phyloP scores from a whole-genome alignment of 2,888 invertebrate genomes.

The Amphipoea lucens region DNA sequence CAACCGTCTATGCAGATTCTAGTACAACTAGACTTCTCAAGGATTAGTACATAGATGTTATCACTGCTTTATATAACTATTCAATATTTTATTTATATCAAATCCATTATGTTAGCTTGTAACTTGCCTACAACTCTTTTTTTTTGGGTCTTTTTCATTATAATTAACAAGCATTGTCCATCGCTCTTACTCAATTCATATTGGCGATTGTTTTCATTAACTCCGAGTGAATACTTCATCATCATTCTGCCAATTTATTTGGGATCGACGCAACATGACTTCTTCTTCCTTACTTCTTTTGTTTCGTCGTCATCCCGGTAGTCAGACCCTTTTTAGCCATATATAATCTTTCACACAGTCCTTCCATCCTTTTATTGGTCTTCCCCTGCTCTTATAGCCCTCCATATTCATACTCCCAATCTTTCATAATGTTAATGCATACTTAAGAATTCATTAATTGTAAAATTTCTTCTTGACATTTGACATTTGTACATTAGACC shows the following conservation, averaged over 20 bases:
- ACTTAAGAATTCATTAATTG: not conserved
- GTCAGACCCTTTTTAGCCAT: too few relatives aligned
- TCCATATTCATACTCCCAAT: too few relatives aligned
- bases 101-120: not conserved
- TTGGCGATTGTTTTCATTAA: not conserved
- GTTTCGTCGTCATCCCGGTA: too few relatives aligned
- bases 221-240: not conserved
- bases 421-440: too few relatives aligned
- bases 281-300: too few relatives aligned
- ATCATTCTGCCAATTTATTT: too few relatives aligned
- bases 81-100: slow-evolving; percentile 21
- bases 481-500: not conserved
- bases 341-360: too few relatives aligned
- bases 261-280: too few relatives aligned
- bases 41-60: slow-evolving; percentile 51
- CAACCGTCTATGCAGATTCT: slow-evolving; percentile 39
- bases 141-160: not conserved
- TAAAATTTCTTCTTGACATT: too few relatives aligned
- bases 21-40: slow-evolving; percentile 67
- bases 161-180: not conserved
- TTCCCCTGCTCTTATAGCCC: too few relatives aligned
- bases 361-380: too few relatives aligned
- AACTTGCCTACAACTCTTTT: not conserved
- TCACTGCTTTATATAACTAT: slow-evolving; percentile 33
- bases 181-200: not conserved